Evolutionary conservation across 1,140 invertebrate genomes (phyloP).

Genomic region (Drosophila mojavensis): DNA sequence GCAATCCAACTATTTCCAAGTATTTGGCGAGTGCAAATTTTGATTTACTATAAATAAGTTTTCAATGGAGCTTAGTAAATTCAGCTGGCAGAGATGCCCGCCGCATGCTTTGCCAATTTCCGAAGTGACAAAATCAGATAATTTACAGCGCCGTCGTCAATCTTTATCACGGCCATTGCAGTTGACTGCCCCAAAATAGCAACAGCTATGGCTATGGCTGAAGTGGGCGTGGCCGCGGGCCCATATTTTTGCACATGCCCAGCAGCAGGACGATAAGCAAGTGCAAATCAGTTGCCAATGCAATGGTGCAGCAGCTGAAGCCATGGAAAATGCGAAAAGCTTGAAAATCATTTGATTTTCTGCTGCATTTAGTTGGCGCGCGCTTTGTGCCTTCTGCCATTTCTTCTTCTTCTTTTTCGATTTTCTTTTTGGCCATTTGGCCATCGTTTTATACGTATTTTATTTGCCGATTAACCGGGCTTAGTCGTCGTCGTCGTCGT

Average conservation of each 20-base stretch:
- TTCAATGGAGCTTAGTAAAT: constrained; percentile 9
- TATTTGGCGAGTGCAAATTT: neutral
- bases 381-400: constrained; percentile 5
- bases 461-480: constrained; percentile 75
- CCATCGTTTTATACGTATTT: constrained; percentile 24
- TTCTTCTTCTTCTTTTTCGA: neutral
- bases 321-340: constrained; percentile 32
- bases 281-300: constrained; percentile 73
- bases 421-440: constrained; percentile 8
- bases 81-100: constrained; percentile 4
- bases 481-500: constrained; percentile 17
- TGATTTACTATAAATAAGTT: constrained; percentile 4
- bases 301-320: neutral
- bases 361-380: constrained; percentile 58
- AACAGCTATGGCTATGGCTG: constrained; percentile 35
- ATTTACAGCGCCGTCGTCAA: constrained; percentile 83
- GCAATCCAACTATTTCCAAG: too few relatives aligned
- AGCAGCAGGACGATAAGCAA: constrained; percentile 61
- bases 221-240: constrained; percentile 50
- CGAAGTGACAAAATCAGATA: constrained; percentile 83
- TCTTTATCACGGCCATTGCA: constrained; percentile 79
- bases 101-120: constrained; percentile 81
- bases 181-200: constrained; percentile 63
- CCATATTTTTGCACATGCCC: constrained; percentile 56
- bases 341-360: constrained; percentile 70